Percentiles rank a stretch among this genome's conserved stretches.
phyloP scores from a whole-genome alignment of 2,888 invertebrate genomes.

The Thereva unica region DNA sequence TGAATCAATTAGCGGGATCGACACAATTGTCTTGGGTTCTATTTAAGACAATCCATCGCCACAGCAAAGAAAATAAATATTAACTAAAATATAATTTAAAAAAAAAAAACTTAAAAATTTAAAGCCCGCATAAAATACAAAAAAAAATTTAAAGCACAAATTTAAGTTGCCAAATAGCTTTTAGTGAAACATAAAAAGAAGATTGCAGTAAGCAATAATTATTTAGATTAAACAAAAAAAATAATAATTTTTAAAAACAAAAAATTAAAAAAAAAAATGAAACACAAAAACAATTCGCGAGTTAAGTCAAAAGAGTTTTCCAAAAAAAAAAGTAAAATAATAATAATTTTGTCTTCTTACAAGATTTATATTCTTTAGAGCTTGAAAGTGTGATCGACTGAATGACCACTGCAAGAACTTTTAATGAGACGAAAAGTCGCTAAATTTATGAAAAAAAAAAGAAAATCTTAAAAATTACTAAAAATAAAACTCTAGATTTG shows the following conservation, averaged over 20 bases:
- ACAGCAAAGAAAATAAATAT: neutral
- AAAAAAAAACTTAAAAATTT: conserved; percentile 12
- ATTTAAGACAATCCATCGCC: too few species aligned
- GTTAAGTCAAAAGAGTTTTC: conserved; percentile 11
- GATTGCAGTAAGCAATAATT: conserved; percentile 30
- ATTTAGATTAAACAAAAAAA: neutral
- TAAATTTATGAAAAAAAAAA: conserved; percentile 31
- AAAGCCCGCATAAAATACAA: conserved; percentile 1
- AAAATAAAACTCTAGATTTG: conserved; percentile 20
- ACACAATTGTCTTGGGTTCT: too few species aligned
- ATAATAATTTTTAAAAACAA: too few species aligned
- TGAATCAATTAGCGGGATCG: too few species aligned
- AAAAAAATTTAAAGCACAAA: conserved; percentile 17
- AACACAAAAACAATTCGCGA: too few species aligned
- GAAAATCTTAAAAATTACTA: conserved; percentile 7
- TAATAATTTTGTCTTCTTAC: conserved; percentile 26
- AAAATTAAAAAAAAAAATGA: too few species aligned
- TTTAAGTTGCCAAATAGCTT: conserved; percentile 34
- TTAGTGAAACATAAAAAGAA: conserved; percentile 21
- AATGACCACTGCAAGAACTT: conserved; percentile 31
- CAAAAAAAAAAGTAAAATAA: neutral
- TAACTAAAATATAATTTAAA: conserved; percentile 7
- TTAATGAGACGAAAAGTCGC: conserved; percentile 25
- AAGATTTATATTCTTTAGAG: conserved; percentile 14
- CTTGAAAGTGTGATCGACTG: conserved; percentile 13